phyloP scores from a whole-genome alignment of 92 coral and sea anemone genomes.

The Parazoanthus swiftii region DNA sequence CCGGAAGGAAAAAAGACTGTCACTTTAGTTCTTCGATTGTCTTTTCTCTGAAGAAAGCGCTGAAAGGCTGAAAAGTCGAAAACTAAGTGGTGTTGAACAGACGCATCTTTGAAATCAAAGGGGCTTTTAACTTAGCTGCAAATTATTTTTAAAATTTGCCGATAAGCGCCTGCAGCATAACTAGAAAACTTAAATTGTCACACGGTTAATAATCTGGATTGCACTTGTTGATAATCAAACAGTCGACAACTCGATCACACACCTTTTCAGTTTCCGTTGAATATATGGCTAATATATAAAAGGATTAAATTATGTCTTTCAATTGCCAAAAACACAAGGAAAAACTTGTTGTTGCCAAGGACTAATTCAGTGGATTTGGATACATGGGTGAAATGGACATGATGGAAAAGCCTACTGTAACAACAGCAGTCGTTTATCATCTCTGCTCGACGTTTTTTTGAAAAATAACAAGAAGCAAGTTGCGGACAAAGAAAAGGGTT shows the following conservation, averaged over 20 bases:
- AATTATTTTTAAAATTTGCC: background rate
- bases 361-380: background rate
- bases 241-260: background rate
- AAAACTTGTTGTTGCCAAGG: background rate
- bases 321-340: background rate
- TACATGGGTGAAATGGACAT: background rate
- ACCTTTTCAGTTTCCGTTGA: background rate
- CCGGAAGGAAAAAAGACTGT: slow-evolving; percentile 3
- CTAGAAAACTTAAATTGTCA: background rate
- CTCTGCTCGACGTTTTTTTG: background rate
- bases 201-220: background rate
- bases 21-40: background rate
- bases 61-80: background rate
- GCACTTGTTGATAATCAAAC: background rate
- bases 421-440: background rate
- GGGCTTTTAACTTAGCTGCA: background rate
- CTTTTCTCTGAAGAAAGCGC: background rate
- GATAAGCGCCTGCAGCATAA: background rate
- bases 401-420: background rate
- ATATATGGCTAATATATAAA: background rate
- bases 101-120: background rate
- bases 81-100: background rate
- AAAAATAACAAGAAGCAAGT: background rate
- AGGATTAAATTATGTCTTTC: background rate
- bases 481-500: background rate